Conservation (phyloP, 2,113 vertebrate species). For the Zeus faber region DNA sequence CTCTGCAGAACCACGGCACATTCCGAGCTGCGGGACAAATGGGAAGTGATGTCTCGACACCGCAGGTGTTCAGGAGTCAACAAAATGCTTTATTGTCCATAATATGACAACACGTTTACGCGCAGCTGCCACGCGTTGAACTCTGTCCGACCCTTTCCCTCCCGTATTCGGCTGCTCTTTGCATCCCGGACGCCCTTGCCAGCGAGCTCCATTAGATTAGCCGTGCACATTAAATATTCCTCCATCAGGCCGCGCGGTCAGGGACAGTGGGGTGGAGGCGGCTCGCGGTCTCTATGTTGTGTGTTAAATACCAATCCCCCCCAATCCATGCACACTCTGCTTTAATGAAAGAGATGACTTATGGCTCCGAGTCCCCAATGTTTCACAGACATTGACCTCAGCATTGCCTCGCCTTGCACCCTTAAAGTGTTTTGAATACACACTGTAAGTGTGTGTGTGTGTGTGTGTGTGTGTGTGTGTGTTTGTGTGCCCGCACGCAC, state of each 20-base stretch:
- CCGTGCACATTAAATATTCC: constrained; percentile 33
- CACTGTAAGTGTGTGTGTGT: not conserved
- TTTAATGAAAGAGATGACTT: constrained; percentile 58
- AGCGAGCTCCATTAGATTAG: constrained; percentile 6
- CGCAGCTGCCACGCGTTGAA: constrained; percentile 18
- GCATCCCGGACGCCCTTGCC: constrained; percentile 27
- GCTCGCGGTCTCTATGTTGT: not conserved
- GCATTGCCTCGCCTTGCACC: constrained; percentile 18
- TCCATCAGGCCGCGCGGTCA: constrained; percentile 27
- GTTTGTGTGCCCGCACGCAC: not conserved
- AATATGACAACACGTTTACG: not conserved
- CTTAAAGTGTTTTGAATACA: constrained; percentile 12
- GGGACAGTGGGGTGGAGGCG: constrained; percentile 5
- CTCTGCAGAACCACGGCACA: constrained; percentile 47
- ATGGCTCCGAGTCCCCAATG: constrained; percentile 29
- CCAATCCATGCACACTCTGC: constrained; percentile 27
- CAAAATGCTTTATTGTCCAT: constrained; percentile 1
- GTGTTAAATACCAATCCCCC: constrained; percentile 10
- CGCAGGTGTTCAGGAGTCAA: not conserved
- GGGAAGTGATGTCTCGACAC: constrained; percentile 2
- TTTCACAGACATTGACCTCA: constrained; percentile 39
- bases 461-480: not conserved
- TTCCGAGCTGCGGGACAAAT: constrained; percentile 20
- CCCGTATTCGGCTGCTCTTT: no score
- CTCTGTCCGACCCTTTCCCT: constrained; percentile 28